A percentile compares a stretch with the other conserved stretches of the same genome.
Evolutionary conservation across 2,888 invertebrate genomes (phyloP).

Genomic region (Rhogogaster chlorosoma): DNA sequence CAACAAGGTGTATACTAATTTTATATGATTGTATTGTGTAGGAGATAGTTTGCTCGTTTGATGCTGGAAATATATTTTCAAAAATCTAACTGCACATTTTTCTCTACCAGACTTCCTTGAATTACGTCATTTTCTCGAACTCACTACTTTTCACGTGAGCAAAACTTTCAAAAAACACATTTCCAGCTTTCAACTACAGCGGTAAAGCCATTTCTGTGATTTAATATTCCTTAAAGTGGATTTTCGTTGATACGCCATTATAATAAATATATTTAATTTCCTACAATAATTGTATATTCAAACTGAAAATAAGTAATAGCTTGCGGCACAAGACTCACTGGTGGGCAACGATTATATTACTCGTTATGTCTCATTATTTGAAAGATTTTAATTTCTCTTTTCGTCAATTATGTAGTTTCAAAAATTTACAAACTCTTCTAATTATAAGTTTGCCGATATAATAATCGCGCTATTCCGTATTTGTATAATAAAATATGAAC

Average conservation of each 20-base stretch:
- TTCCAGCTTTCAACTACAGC: slow-evolving; percentile 4
- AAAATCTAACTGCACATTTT: background rate
- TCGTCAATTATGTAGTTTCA: background rate
- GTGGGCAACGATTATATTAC: slow-evolving; percentile 2
- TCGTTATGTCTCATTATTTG: background rate
- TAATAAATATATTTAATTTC: slow-evolving; percentile 13
- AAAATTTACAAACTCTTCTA: slow-evolving; percentile 15
- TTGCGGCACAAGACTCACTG: slow-evolving; percentile 31
- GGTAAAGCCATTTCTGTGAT: slow-evolving; percentile 32
- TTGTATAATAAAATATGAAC: slow-evolving; percentile 16
- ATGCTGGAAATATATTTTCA: slow-evolving; percentile 1
- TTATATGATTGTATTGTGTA: slow-evolving; percentile 46
- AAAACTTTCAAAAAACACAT: background rate
- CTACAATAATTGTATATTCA: slow-evolving; percentile 24
- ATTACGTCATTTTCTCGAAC: background rate
- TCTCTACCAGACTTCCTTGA: background rate
- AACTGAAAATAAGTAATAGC: slow-evolving; percentile 16
- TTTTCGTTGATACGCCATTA: slow-evolving; percentile 22
- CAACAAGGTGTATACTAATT: slow-evolving; percentile 41
- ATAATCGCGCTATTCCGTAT: background rate
- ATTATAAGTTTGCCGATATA: background rate
- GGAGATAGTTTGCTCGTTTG: slow-evolving; percentile 29
- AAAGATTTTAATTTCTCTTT: slow-evolving; percentile 18
- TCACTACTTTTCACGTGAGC: background rate
- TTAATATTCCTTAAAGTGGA: slow-evolving; percentile 23